Evolutionary conservation across 2,113 vertebrate genomes (phyloP).

Genomic region (Pantherophis guttatus): DNA sequence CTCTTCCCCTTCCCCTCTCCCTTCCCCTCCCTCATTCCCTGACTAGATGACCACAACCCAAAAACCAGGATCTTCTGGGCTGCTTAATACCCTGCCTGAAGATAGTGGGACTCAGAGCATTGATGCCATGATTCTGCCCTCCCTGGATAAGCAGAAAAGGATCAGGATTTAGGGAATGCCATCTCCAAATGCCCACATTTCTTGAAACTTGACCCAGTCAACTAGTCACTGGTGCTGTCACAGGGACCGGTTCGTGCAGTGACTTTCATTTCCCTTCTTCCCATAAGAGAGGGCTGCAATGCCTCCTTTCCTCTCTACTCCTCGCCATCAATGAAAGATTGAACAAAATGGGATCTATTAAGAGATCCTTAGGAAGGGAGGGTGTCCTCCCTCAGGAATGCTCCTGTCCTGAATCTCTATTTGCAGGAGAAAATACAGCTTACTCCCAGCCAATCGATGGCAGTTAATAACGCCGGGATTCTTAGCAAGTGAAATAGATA

Average conservation of each 20-base stretch:
- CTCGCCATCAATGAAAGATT: not conserved
- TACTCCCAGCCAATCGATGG: conserved; percentile 11
- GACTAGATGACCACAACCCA: not conserved
- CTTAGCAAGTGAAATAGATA: conserved; percentile 1
- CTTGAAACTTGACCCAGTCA: not conserved
- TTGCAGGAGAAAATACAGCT: not conserved
- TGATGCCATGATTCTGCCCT: not conserved
- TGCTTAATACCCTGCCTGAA: not conserved
- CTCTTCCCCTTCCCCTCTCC: no score
- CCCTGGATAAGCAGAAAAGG: not conserved
- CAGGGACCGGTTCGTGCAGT: rapidly evolving
- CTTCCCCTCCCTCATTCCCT: not conserved
- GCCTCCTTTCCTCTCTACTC: not conserved
- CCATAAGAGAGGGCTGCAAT: not conserved
- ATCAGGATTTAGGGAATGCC: not conserved
- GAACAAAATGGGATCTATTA: not conserved
- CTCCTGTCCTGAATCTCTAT: not conserved
- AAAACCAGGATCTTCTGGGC: not conserved
- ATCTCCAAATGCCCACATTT: not conserved
- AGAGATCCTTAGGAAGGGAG: not conserved
- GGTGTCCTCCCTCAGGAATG: no score
- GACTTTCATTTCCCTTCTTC: not conserved
- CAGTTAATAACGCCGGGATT: conserved; percentile 44
- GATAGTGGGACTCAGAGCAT: not conserved
- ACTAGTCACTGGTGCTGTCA: no score